Evolutionary conservation across 2,113 vertebrate species (phyloP).

Genomic region (Neolamprologus tretocephalus): DNA sequence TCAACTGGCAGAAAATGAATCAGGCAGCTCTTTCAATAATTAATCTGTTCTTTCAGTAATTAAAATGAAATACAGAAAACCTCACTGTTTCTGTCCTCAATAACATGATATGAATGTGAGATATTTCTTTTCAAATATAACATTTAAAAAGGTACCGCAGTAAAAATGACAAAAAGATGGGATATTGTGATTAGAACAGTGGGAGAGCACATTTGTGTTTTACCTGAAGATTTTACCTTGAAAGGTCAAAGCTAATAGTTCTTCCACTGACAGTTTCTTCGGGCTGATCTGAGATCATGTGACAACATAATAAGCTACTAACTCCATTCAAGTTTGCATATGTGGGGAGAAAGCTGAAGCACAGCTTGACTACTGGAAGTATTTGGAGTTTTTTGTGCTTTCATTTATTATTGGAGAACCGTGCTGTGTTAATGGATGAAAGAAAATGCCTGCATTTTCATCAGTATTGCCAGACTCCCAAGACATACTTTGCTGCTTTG

Average conservation of each 20-base stretch:
- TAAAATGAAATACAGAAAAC: background rate
- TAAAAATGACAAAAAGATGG: background rate
- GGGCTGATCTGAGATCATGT: background rate
- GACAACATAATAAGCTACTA: background rate
- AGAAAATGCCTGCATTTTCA: constrained; percentile 56
- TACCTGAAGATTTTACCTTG: background rate
- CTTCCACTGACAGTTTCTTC: constrained; percentile 8
- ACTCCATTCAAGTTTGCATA: background rate
- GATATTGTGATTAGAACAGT: background rate
- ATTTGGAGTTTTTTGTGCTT: background rate
- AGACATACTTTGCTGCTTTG: constrained; percentile 43
- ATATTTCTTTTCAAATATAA: background rate
- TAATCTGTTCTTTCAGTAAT: background rate
- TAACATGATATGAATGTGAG: background rate
- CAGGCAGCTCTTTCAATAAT: background rate
- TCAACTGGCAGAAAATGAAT: background rate
- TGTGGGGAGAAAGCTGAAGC: background rate
- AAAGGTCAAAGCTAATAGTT: constrained; percentile 40
- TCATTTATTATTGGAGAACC: constrained; percentile 38
- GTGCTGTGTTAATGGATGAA: constrained; percentile 47
- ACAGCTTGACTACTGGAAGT: background rate
- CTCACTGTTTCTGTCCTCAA: background rate
- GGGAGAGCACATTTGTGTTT: constrained; percentile 8
- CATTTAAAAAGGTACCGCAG: background rate
- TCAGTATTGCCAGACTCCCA: constrained; percentile 43